Evolutionary conservation across 2,113 vertebrate species (phyloP).

Genomic region (Ictalurus punctatus): DNA sequence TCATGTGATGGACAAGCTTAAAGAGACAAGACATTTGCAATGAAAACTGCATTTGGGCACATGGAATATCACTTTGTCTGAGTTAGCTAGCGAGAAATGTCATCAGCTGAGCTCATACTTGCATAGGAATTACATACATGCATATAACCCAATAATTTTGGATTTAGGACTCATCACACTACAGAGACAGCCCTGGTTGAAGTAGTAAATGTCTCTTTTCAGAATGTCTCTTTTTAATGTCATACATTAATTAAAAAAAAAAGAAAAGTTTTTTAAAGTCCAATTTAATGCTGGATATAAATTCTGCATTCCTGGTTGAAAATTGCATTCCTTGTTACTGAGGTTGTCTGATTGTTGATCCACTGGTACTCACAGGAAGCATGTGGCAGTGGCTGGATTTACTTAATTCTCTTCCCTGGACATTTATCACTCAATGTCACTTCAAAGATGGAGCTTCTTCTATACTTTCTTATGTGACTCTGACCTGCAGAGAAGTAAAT

Average conservation of each 20-base stretch:
- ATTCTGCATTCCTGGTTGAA: neutral
- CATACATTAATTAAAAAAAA: neutral
- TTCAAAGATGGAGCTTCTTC: conserved; percentile 53
- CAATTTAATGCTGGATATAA: neutral
- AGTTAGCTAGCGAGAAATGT: no score
- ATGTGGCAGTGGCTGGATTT: conserved; percentile 44
- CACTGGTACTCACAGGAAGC: neutral
- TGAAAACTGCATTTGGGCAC: no score
- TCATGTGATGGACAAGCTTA: no score
- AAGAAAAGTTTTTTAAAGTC: neutral
- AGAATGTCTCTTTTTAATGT: no score
- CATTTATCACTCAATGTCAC: conserved; percentile 32
- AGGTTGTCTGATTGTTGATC: neutral
- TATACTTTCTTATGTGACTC: neutral
- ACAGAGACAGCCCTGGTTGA: no score
- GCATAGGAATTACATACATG: no score
- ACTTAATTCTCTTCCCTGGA: conserved; percentile 50
- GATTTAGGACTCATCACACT: no score
- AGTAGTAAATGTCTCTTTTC: no score
- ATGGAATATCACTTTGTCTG: no score
- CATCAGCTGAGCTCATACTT: no score
- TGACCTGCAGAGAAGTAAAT: neutral
- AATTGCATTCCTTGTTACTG: neutral
- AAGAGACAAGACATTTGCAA: no score
- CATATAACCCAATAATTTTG: no score